Conservation (phyloP, 2,888 invertebrate genomes). For the Strigamia maritima region DNA sequence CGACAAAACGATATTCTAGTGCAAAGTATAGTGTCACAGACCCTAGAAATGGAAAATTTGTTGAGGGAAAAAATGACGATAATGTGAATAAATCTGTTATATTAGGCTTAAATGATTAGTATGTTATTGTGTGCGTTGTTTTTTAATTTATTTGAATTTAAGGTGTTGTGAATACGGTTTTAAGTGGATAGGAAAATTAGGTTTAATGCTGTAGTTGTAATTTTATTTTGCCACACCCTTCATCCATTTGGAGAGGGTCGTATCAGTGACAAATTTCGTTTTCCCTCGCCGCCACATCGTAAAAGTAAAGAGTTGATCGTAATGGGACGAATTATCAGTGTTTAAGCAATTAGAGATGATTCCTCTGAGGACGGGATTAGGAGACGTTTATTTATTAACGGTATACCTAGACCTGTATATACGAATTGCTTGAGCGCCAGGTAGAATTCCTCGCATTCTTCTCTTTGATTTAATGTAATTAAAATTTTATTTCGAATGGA, state of each 20-base stretch:
- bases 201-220: slow-evolving; percentile 20
- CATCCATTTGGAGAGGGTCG: slow-evolving; percentile 22
- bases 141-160: neutral
- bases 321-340: slow-evolving; percentile 27
- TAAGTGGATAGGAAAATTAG: neutral
- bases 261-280: slow-evolving; percentile 28
- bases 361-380: slow-evolving; percentile 20
- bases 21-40: no score
- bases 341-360: slow-evolving; percentile 28
- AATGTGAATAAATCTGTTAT: no score
- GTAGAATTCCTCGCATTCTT: slow-evolving; percentile 7
- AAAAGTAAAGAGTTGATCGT: slow-evolving; percentile 28
- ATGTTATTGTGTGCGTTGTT: neutral
- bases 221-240: slow-evolving; percentile 27
- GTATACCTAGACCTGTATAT: neutral
- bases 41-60: no score
- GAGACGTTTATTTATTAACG: slow-evolving; percentile 25
- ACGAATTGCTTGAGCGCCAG: neutral
- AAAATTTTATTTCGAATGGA: slow-evolving; percentile 15
- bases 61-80: no score
- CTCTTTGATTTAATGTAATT: slow-evolving; percentile 15
- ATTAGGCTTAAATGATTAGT: neutral
- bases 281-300: slow-evolving; percentile 26
- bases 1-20: no score
- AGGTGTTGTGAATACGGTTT: neutral